These are phyloP conservation scores for Trachemys scripta DNA, from an alignment of 2,113 vertebrate genomes.

Conservation along the genomic window DNA sequence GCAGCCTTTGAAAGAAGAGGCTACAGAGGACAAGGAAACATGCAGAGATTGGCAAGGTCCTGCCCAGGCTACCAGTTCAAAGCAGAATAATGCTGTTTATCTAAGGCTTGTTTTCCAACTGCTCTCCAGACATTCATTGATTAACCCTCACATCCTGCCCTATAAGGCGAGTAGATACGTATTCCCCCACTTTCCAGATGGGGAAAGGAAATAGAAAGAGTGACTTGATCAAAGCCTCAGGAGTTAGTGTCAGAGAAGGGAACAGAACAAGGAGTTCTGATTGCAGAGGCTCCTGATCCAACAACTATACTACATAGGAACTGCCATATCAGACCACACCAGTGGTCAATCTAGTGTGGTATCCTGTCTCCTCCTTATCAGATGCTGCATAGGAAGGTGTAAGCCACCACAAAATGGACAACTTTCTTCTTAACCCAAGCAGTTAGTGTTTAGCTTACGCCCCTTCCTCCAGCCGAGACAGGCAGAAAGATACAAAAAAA, in stretches of 20 bases:
- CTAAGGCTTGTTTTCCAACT: not conserved
- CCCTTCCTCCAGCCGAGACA: not conserved
- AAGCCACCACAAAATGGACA: not conserved
- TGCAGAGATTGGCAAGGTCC: not conserved
- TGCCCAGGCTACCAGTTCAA: not conserved
- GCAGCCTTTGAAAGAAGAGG: not conserved
- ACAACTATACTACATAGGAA: not conserved
- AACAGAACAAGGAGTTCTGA: not conserved
- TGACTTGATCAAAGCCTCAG: not conserved
- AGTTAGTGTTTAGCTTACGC: not conserved
- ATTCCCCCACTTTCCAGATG: not conserved
- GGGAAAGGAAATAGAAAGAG: not conserved
- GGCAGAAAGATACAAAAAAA: not conserved
- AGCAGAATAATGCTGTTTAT: not conserved
- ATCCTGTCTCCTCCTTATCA: not conserved
- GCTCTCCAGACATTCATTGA: not conserved
- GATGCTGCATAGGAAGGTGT: not conserved
- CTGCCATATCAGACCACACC: not conserved
- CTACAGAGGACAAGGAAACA: not conserved
- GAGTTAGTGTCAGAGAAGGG: not conserved
- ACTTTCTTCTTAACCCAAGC: not conserved
- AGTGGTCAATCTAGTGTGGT: not conserved
- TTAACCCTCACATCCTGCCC: not conserved
- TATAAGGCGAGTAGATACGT: not conserved
- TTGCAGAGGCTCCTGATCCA: not conserved